A percentile compares a stretch with the other conserved stretches of the same genome.
Evolutionary conservation across 1,140 invertebrate species (phyloP).

Genomic region (Bombus breviceps): DNA sequence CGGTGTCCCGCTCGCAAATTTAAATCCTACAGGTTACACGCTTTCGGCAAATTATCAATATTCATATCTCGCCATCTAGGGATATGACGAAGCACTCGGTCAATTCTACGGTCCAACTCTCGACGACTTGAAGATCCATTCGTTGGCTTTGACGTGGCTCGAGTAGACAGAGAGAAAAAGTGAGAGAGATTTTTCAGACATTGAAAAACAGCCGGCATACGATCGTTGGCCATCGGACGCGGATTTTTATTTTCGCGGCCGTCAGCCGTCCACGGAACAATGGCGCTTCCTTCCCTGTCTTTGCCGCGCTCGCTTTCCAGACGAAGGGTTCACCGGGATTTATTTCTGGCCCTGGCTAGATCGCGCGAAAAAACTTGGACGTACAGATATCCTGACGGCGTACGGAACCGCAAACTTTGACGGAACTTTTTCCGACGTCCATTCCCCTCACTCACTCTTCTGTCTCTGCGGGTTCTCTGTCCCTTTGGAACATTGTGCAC

Average conservation of each 20-base stretch:
- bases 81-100: not conserved
- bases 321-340: constrained; percentile 58
- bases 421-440: constrained; percentile 31
- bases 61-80: not conserved
- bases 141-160: not conserved
- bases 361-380: constrained; percentile 51
- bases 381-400: constrained; percentile 52
- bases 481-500: not conserved
- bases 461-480: not conserved
- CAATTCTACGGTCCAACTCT: not conserved
- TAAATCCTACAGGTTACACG: not conserved
- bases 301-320: constrained; percentile 58
- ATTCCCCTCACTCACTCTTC: not conserved
- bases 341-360: constrained; percentile 57
- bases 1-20: not conserved
- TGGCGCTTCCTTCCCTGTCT: constrained; percentile 50
- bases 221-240: constrained; percentile 34
- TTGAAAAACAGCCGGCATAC: constrained; percentile 7
- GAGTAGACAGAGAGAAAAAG: not conserved
- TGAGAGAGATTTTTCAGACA: not conserved
- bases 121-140: not conserved
- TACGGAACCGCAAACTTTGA: constrained; percentile 52
- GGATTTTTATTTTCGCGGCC: constrained; percentile 64
- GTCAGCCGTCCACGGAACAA: constrained; percentile 62
- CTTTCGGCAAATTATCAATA: not conserved